Conservation (phyloP, 2,888 invertebrate genomes). For the Ophioninae sp. region DNA sequence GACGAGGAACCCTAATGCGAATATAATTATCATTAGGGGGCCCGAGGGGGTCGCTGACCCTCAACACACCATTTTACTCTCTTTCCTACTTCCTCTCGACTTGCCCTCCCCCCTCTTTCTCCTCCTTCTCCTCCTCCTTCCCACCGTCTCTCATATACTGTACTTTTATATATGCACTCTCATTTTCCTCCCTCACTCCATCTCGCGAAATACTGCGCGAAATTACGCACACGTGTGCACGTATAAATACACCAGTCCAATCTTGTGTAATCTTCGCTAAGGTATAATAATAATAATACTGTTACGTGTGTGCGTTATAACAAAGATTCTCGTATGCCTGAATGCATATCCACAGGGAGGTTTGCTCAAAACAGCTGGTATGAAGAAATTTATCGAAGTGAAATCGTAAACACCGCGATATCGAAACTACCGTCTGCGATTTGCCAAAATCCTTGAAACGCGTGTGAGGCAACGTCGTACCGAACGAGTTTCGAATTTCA, state of each 20-base stretch:
- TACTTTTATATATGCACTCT: background rate
- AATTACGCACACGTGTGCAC: conserved; percentile 1
- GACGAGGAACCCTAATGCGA: conserved; percentile 70
- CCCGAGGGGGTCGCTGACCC: conserved; percentile 56
- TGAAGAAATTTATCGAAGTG: background rate
- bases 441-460: background rate
- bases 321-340: background rate
- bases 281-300: background rate
- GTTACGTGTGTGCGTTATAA: conserved; percentile 4
- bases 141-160: background rate
- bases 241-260: background rate
- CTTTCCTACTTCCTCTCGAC: conserved; percentile 26
- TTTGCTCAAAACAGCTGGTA: background rate
- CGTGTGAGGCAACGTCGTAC: background rate
- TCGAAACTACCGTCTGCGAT: background rate
- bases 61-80: conserved; percentile 48
- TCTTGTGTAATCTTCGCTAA: background rate
- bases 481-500: background rate
- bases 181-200: conserved; percentile 6
- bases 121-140: conserved; percentile 34
- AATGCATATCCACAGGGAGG: background rate
- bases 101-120: background rate
- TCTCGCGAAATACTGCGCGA: conserved; percentile 13
- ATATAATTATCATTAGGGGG: conserved; percentile 73
- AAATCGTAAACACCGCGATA: background rate